phyloP scores from a whole-genome alignment of 2,888 invertebrate species.

The Cataglyphis cursor region DNA sequence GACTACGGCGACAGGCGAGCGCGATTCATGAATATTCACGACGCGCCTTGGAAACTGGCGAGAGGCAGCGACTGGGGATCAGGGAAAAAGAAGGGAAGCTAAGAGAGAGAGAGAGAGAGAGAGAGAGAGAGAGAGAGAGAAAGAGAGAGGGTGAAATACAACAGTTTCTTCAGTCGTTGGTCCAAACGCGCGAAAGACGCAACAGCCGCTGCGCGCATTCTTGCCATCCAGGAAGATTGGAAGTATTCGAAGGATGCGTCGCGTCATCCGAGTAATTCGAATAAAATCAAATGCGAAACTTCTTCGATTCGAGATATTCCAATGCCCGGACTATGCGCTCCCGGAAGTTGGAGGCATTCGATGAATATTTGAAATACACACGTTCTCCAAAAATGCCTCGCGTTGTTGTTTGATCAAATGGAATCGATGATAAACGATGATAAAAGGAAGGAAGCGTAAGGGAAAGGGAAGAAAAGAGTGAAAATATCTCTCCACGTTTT shows the following conservation, averaged over 20 bases:
- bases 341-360: neutral
- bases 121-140: slow-evolving; percentile 16
- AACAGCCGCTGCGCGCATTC: slow-evolving; percentile 24
- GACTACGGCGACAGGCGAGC: slow-evolving; percentile 54
- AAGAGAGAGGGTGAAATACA: slow-evolving; percentile 11
- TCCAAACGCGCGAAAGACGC: slow-evolving; percentile 24
- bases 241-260: slow-evolving; percentile 14
- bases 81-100: neutral
- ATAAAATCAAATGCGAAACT: slow-evolving; percentile 13
- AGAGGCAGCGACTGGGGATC: slow-evolving; percentile 5
- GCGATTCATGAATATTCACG: slow-evolving; percentile 62
- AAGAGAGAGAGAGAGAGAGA: slow-evolving; percentile 5
- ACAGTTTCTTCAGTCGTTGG: slow-evolving; percentile 40
- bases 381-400: neutral
- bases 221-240: neutral
- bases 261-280: slow-evolving; percentile 18
- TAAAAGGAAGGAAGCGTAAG: neutral
- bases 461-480: neutral
- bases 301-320: neutral
- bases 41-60: slow-evolving; percentile 38
- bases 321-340: neutral
- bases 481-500: neutral
- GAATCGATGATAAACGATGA: neutral
- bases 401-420: neutral
- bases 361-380: neutral